Base-by-base conservation (phyloP, 2,888 invertebrate genomes). In the Achlya flavicornis region DNA sequence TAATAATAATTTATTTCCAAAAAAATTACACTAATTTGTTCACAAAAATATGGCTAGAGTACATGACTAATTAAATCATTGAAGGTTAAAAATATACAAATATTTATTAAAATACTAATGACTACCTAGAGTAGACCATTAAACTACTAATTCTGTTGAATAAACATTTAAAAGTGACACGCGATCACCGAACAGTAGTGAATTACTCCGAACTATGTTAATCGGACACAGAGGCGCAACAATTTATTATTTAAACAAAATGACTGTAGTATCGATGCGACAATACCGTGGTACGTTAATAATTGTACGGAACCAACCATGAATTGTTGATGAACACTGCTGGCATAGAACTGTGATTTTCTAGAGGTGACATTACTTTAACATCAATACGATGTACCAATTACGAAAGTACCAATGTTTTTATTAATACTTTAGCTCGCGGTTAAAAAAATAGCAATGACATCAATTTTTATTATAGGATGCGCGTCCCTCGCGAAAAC, bases 211-310 rank as follows among this genome's bases (percentile, higher is more conserved):
- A 53, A 53, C 53, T 86, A 81, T 82, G 84, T 87, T 86, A 88
- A 88, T 86, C 80, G 82, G 74, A 70, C 68, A 68, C 65, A 66
- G 66, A 68, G 61, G 63, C 61, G 53, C 53, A 74, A 63, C 73
- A 76, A 80, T 87, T 87, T 86, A 89, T 87, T 88, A 90, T 88
- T 90, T 84, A 88, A 86, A 83, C 77, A 72, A 76, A 72, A 72
- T 73, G 65, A 73, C 68, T 73, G 75, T 80, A 78, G 70, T 73
- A 65, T 76, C 41, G 76, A 73, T 74, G 77, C 66, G 77, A 71
- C 73, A 74, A 71, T 61, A 43, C 64, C 63, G 71, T 65, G 77
- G 77, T 71, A 89, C 86, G 85, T 87, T 76, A 86, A 89, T 89
- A 88, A 90, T 90, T 87, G 85, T 85, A 80, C 75, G 77, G 82